Base-by-base conservation (phyloP, 30 jellyfish, hydroid and myxozoan genomes). In the Aurelia coerulea region DNA sequence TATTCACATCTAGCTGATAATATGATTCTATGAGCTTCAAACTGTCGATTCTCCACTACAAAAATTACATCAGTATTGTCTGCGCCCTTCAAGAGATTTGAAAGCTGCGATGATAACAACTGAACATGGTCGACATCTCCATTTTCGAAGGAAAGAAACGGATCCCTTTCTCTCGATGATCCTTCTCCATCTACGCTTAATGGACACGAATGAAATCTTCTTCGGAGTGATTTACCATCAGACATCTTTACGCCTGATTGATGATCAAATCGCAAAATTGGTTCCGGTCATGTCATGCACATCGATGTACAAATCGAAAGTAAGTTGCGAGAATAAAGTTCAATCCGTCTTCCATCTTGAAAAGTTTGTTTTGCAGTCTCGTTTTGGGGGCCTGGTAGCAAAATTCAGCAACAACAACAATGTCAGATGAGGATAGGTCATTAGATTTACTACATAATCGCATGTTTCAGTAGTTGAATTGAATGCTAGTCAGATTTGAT, bases 1-100 rank as follows among this genome's bases (percentile, higher is more conserved):
- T 94, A 94, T 66, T 94, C 99, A 73, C 99, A 94, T 67, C 97
- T 80, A 15, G 99, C 95, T 0, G 99, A 78, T 2, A 94, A 84
- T 31, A 94, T 90, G 56, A 94, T 49, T 11, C 96, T 32, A 51
- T 94, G 99, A 5, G 97, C 96, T 14, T 74, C 79, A 74, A 90
- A 94, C 49, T 52, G 76, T 70, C 77, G 79, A 13, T 86, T 92
- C 54, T 88, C 99, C 15, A 94, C 99, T 29, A 94, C 52, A 78
- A 94, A 89, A 18, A 91, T 85, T 0, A 94, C 99, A 84, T 94
- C 99, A 29, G 94, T 51, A 52, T 90, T 77, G 16, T 94, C 96
- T 88, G 83, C 84, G 8, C 98, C 72, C 54, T 74, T 77, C 64
- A 94, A 53, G 6, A 94, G 89, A 71, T 90, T 83, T 29, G 88